A percentile compares a stretch with the other conserved stretches of the same genome.
Conservation (phyloP, 2,113 vertebrate genomes). For the Caloenas nicobarica region DNA sequence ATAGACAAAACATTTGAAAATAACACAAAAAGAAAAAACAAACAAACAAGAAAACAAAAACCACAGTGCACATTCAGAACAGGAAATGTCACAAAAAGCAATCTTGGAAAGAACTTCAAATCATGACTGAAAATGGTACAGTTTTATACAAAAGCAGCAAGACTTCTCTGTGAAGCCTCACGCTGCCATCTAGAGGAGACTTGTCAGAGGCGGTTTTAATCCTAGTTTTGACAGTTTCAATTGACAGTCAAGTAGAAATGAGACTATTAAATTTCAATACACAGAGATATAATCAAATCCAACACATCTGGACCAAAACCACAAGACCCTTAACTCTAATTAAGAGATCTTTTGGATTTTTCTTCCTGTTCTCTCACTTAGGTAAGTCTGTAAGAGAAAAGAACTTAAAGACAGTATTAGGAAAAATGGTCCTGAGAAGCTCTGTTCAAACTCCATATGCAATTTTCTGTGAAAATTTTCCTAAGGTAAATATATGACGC, state of each 20-base stretch:
- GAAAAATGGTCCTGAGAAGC: not conserved
- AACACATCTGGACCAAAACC: not conserved
- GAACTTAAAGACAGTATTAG: not conserved
- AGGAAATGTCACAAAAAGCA: not conserved
- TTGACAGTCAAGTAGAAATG: not conserved
- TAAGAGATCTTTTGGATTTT: not conserved
- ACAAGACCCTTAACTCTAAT: not conserved
- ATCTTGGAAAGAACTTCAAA: not conserved
- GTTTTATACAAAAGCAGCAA: not conserved
- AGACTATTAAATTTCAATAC: not conserved
- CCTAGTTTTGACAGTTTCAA: not conserved
- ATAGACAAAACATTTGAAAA: not conserved
- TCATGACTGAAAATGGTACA: not conserved
- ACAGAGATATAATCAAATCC: not conserved
- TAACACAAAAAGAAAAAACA: not conserved
- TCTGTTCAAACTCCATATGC: not conserved
- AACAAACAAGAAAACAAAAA: no score
- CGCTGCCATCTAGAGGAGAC: conserved; percentile 76
- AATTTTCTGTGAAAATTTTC: not conserved
- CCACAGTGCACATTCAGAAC: not conserved
- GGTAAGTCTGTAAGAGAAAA: not conserved
- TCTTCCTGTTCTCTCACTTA: not conserved
- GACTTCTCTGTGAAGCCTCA: conserved; percentile 6
- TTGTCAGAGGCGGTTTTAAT: fast-evolving
- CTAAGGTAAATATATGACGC: not conserved